Base-by-base conservation (phyloP, 2,113 vertebrate species). In the Protobothrops flavoviridis region DNA sequence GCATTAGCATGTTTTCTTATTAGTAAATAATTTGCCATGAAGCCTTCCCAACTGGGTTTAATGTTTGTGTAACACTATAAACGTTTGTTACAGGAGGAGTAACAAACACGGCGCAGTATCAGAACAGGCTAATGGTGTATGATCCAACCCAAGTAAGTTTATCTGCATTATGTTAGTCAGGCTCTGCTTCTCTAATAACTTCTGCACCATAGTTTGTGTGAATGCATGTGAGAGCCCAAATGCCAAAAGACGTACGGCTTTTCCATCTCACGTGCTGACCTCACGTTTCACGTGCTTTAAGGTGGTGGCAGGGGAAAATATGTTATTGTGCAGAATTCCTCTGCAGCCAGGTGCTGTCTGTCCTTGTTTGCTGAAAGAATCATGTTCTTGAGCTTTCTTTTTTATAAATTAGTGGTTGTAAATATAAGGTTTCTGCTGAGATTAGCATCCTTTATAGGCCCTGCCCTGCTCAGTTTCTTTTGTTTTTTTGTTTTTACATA, bases 91-190 rank as follows among this genome's bases (percentile, higher is more conserved):
- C 97, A 99, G 99, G 99, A 97, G 99, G 99, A 87, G 99, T 99
- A 94, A 99, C 99, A 94, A 99, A 99, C 96, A 99, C 99, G 1
- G 99, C 99, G 90, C 99, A 99, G 89, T 99, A 99, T 97, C 99
- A 99, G 97, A 99, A 99, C 96, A 98, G 99, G 94, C 97, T 99
- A 95, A 99, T 99, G 99, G 99, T 99, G 15, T 99, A 99, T 93
- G 99, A 99, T 96, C 99, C 99, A 91, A 98, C 98, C 91, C 99
- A 99, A 98, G 99, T 99, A 96, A 96, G 98, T 95, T 7, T 91
- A 48, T 91, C 6, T 92, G 3, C 56, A 88, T 48, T 50, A 5
- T 15, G 43, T 52, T 52, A 50, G 45, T 87, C 50, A 39, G 64
- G 21, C 3, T 50, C 55, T 59, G 85, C 26, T 61, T 61, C 12